A percentile compares a stretch with the other conserved stretches of the same genome.
Conservation (phyloP, 2,888 invertebrate species). For the Calameuta pallipes region DNA sequence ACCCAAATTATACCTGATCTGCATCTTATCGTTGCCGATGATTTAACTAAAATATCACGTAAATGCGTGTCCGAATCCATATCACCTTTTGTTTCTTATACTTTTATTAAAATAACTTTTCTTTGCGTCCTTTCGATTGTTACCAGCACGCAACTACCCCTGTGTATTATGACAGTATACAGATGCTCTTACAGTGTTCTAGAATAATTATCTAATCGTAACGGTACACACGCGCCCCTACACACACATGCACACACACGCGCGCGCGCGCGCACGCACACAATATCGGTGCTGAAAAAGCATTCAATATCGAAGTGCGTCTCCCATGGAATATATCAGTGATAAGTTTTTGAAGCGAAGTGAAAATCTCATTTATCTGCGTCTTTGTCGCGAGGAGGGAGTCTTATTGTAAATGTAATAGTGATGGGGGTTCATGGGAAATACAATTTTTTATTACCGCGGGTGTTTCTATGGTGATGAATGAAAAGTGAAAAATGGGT, state of each 20-base stretch:
- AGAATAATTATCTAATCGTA: background rate
- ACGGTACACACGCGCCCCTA: background rate
- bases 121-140: background rate
- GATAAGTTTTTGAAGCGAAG: background rate
- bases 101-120: background rate
- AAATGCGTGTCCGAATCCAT: background rate
- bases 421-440: background rate
- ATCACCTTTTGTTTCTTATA: background rate
- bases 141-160: background rate
- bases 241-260: no score
- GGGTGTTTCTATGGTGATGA: background rate
- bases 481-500: background rate
- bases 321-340: background rate
- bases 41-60: background rate
- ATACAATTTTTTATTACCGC: background rate
- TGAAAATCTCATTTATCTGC: background rate
- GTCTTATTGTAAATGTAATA: background rate
- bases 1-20: background rate
- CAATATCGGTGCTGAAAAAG: slow-evolving; percentile 6
- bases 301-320: background rate
- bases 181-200: background rate
- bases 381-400: background rate
- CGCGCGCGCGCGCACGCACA: no score
- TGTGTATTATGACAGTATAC: background rate
- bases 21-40: background rate